Evolutionary conservation across 1,140 invertebrate genomes (phyloP), one percentile per base, ranked within the genome.

Genomic region (Leptinotarsa lineolata): DNA sequence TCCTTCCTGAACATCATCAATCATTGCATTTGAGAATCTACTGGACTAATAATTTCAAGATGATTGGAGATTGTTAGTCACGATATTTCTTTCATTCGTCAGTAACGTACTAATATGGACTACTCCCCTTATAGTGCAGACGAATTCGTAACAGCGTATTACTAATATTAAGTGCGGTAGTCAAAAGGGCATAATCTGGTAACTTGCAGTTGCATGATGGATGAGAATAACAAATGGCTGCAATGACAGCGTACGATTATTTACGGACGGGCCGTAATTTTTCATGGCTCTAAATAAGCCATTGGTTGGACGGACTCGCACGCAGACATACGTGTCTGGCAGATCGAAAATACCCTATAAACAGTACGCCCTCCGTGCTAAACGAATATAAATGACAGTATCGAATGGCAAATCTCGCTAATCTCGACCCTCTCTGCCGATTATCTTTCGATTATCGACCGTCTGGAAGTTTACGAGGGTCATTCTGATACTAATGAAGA

Each of bases 331-430:
- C 67, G 72, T 70, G 68, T 63, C 61, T 63, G 20, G 48, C 15
- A 54, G 48, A 54, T 13, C 61, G 20, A 63, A 30, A 30, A 63
- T 21, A 63, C 24, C 61, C 61, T 30, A 63, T 63, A 63, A 63
- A 72, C 70, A 48, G 44, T 54, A 54, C 58, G 54, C 61, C 72
- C 67, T 68, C 39, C 20, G 39, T 68, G 48, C 30, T 78, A 80
- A 80, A 80, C 79, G 79, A 80, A 80, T 79, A 80, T 80, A 80
- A 79, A 80, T 76, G 79, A 80, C 79, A 74, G 66, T 76, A 80
- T 81, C 75, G 76, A 80, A 79, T 78, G 78, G 72, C 72, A 79
- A 80, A 78, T 80, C 76, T 76, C 24, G 72, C 78, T 76, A 77
- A 78, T 79, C 72, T 76, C 64, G 72, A 58, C 74, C 70, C 72